Evolutionary conservation across 2,113 vertebrate species (phyloP).

Genomic region (Barbus barbus): DNA sequence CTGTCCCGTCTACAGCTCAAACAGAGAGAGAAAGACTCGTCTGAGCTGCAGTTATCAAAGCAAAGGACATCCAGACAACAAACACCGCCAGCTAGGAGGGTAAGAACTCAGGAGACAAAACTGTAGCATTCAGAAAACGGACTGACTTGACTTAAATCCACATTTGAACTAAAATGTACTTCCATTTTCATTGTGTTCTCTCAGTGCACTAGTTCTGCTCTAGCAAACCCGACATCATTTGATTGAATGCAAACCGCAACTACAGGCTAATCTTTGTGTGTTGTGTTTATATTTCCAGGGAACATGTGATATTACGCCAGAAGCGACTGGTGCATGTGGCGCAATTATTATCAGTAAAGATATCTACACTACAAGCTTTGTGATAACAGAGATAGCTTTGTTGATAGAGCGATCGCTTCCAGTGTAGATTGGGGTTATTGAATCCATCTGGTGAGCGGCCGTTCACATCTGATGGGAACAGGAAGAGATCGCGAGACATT

Average conservation of each 20-base stretch:
- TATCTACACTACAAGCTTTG: not conserved
- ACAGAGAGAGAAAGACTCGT: constrained; percentile 38
- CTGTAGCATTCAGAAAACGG: not conserved
- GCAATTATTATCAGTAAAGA: not conserved
- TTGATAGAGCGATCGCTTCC: not conserved
- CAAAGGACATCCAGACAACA: constrained; percentile 37
- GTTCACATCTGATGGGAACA: not conserved
- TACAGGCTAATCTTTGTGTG: not conserved
- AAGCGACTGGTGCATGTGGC: not conserved
- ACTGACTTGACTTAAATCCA: not conserved
- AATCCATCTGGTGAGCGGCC: not conserved
- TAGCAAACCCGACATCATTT: not conserved
- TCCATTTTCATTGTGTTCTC: not conserved
- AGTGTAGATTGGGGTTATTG: not conserved
- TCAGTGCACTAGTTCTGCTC: not conserved
- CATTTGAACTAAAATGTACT: not conserved
- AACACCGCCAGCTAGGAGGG: constrained; percentile 6
- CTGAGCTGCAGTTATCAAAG: constrained; percentile 32
- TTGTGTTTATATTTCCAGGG: not conserved
- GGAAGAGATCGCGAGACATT: not conserved
- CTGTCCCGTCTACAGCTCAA: constrained; percentile 36
- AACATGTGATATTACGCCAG: not conserved
- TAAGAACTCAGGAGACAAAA: constrained; percentile 10
- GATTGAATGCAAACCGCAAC: not conserved
- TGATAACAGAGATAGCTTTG: not conserved